Base-by-base conservation (phyloP, 2,888 invertebrate species). In the Crocallis elinguaria region DNA sequence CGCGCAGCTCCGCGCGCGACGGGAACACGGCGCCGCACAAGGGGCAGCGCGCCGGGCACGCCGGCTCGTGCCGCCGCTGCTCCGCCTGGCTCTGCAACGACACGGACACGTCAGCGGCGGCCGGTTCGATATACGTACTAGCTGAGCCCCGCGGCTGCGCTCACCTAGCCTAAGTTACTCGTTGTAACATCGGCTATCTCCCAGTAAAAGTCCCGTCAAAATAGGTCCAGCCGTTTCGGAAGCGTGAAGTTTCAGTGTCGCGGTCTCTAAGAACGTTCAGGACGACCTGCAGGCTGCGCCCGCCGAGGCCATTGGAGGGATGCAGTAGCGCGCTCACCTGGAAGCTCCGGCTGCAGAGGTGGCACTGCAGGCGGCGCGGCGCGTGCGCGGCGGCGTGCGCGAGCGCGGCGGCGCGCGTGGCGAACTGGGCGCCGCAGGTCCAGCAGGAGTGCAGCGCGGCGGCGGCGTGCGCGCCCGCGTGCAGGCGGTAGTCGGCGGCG, bases 361-460 rank as follows among this genome's bases (percentile, higher is more conserved):
- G 61, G 69, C 86, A 86, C 1, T 7, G 9, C 38, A 45, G 8
- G 17, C 11, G 25, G 36, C 3, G 55, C 52, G 38, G 64, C 62
- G 25, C 67, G 55, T 66, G 64, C 4, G 56, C 52, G 1, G 70
- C 71, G 27, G 68, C 67, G 67, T 86, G 87, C 23, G 56, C 49
- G 12, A 59, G 66, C 39, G 84, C 73, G 0, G 77, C 81, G 0
- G 55, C 72, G 3, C 73, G 67, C 4, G 66, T 8, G 0, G 65
- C 23, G 73, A 78, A 84, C 77, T 83, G 84, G 41, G 85, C 83
- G 60, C 90, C 89, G 72, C 90, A 90, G 51, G 84, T 76, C 90
- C 90, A 90, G 76, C 89, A 90, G 33, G 80, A 82, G 75, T 88
- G 89, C 45, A 73, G 64, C 41, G 84, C 74, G 57, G 67, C 79